These are phyloP conservation scores for Decapterus maruadsi DNA, from an alignment of 2,797 vertebrate species.

Conservation along the genomic window DNA sequence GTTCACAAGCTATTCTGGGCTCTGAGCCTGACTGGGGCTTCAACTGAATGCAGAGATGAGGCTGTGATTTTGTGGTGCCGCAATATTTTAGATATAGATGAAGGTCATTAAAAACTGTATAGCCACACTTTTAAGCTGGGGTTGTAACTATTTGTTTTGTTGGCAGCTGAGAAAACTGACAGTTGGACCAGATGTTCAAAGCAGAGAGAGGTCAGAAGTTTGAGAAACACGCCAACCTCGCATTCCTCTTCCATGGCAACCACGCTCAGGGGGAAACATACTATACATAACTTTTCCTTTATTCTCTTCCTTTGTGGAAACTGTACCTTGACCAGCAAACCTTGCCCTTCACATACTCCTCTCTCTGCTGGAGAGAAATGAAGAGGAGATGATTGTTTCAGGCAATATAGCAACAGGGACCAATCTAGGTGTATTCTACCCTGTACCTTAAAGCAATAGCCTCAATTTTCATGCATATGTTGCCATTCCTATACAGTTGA, in stretches of 20 bases:
- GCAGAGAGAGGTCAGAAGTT: background rate
- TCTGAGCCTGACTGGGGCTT: constrained; percentile 30
- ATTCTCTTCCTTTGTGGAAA: background rate
- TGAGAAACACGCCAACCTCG: background rate
- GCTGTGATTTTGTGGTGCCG: constrained; percentile 54
- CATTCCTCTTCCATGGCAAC: background rate
- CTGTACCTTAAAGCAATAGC: constrained; percentile 43
- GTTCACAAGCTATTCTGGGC: constrained; percentile 60
- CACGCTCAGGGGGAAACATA: background rate
- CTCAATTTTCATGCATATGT: constrained; percentile 20
- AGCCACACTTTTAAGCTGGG: background rate
- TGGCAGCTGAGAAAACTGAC: background rate
- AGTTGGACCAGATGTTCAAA: background rate
- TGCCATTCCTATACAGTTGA: constrained; percentile 11
- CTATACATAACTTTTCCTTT: background rate
- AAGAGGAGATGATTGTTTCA: constrained; percentile 52
- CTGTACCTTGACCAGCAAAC: background rate
- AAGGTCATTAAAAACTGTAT: constrained; percentile 42
- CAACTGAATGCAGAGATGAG: constrained; percentile 61
- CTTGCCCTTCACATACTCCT: constrained; percentile 46
- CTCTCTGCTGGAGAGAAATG: constrained; percentile 68
- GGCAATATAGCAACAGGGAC: constrained; percentile 35
- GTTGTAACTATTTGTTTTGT: constrained; percentile 3
- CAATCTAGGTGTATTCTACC: constrained; percentile 51
- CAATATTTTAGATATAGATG: constrained; percentile 29